Evolutionary conservation across 2,113 vertebrate species (phyloP).

Genomic region (Lophura nycthemera): DNA sequence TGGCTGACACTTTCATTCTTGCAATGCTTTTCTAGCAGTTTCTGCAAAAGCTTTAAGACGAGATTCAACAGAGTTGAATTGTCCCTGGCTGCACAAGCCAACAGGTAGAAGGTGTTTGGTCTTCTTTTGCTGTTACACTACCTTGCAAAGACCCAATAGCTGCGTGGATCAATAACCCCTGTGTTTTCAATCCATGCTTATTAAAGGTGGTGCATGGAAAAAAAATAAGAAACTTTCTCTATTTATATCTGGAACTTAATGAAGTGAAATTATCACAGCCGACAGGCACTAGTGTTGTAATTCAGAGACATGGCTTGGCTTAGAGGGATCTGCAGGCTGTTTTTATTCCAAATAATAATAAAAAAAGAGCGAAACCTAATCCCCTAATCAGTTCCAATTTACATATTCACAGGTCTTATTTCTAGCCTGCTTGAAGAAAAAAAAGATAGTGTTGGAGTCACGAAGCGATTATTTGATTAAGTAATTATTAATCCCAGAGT

Average conservation of each 20-base stretch:
- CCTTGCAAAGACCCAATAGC: slow-evolving; percentile 67
- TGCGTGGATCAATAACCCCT: slow-evolving; percentile 80
- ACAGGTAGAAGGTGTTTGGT: slow-evolving; percentile 65
- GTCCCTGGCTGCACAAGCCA: slow-evolving; percentile 46
- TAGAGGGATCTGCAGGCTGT: slow-evolving; percentile 83
- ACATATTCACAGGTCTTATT: slow-evolving; percentile 85
- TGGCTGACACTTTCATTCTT: not conserved
- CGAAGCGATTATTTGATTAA: slow-evolving; percentile 85
- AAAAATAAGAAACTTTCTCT: slow-evolving; percentile 78
- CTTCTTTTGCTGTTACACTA: slow-evolving; percentile 50
- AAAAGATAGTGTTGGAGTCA: slow-evolving; percentile 79
- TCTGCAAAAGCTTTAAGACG: slow-evolving; percentile 30
- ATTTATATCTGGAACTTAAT: slow-evolving; percentile 94
- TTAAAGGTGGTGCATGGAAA: slow-evolving; percentile 87
- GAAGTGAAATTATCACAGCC: slow-evolving; percentile 95
- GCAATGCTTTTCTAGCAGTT: slow-evolving; percentile 1
- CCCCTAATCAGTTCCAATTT: slow-evolving; percentile 92
- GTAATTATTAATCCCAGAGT: slow-evolving; percentile 86
- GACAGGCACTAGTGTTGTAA: slow-evolving; percentile 86
- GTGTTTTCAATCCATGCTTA: slow-evolving; percentile 84
- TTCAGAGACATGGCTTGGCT: slow-evolving; percentile 82
- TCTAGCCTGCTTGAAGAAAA: slow-evolving; percentile 75
- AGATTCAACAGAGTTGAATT: slow-evolving; percentile 58
- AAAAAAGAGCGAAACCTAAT: slow-evolving; percentile 84
- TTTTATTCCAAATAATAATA: slow-evolving; percentile 89